Percentiles rank a stretch among this genome's conserved stretches.
phyloP scores from a whole-genome alignment of 1,140 invertebrate genomes.

The Meloidogyne exigua region DNA sequence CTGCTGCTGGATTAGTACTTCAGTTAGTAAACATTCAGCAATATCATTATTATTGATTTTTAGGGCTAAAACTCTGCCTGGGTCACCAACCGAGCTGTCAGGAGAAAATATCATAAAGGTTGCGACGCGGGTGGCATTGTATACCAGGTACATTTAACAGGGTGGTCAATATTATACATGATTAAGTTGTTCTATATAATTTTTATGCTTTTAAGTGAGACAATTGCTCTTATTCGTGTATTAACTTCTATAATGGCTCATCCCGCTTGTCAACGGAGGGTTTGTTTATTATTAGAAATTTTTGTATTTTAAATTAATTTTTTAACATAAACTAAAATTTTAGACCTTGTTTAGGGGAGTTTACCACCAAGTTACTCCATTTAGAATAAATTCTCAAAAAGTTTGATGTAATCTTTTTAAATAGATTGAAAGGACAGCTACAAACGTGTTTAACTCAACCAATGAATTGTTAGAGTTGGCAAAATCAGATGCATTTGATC shows the following conservation, averaged over 20 bases:
- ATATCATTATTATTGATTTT: constrained; percentile 8
- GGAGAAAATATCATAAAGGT: constrained; percentile 21
- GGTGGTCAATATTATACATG: background rate
- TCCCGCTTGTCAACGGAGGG: constrained; percentile 30
- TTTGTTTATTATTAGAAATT: background rate
- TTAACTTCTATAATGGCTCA: constrained; percentile 30
- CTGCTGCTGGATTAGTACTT: constrained; percentile 29
- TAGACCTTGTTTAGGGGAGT: too few species aligned
- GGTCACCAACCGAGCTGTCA: background rate
- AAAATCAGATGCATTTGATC: constrained; percentile 15
- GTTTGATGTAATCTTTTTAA: background rate
- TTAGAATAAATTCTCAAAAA: background rate
- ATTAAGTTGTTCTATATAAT: background rate
- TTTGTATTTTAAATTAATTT: too few species aligned
- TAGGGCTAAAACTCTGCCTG: constrained; percentile 25
- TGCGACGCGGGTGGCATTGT: constrained; percentile 32
- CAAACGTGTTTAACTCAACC: background rate
- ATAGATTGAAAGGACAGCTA: constrained; percentile 8
- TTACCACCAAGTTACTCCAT: too few species aligned
- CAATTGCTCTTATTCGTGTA: constrained; percentile 31
- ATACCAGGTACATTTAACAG: constrained; percentile 10
- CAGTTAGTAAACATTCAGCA: constrained; percentile 14
- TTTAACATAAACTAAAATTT: too few species aligned
- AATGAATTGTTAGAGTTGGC: constrained; percentile 10
- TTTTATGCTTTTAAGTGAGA: constrained; percentile 13